These are phyloP conservation scores for Diplolepis rosae DNA, from an alignment of 2,888 invertebrate genomes.

Conservation along the genomic window DNA sequence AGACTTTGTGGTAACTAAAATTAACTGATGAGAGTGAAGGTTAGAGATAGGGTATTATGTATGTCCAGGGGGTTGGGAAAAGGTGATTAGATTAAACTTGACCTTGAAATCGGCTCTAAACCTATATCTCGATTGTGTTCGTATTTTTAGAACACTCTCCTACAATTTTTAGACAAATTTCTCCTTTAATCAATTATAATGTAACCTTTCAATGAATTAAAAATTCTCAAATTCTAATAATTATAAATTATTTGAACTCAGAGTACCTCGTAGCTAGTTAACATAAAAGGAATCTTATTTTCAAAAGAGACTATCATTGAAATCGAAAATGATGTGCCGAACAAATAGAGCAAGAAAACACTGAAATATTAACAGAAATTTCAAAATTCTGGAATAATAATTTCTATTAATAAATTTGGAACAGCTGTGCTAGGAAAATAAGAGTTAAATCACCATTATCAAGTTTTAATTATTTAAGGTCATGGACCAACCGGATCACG, in stretches of 20 bases:
- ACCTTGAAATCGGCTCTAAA: slow-evolving; percentile 19
- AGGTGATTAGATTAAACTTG: slow-evolving; percentile 10
- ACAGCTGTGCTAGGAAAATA: not conserved
- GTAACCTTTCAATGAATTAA: too few relatives aligned
- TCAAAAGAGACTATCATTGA: too few relatives aligned
- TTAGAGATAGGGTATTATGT: not conserved
- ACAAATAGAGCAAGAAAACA: too few relatives aligned
- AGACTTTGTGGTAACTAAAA: slow-evolving; percentile 15
- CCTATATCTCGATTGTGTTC: not conserved
- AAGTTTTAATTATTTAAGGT: too few relatives aligned
- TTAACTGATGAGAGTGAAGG: slow-evolving; percentile 11
- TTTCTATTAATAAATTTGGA: not conserved
- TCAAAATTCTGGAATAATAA: not conserved
- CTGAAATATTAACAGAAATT: not conserved
- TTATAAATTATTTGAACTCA: too few relatives aligned
- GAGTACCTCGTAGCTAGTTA: too few relatives aligned
- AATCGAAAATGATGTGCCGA: too few relatives aligned
- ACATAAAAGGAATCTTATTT: too few relatives aligned
- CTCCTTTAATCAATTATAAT: not conserved
- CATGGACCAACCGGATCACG: too few relatives aligned
- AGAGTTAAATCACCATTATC: too few relatives aligned
- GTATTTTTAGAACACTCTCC: not conserved
- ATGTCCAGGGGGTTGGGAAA: not conserved
- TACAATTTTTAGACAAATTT: not conserved
- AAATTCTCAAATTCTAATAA: too few relatives aligned